These are phyloP conservation scores for Andricus curvator DNA, from an alignment of 2,888 invertebrate genomes.

Conservation along the genomic window DNA sequence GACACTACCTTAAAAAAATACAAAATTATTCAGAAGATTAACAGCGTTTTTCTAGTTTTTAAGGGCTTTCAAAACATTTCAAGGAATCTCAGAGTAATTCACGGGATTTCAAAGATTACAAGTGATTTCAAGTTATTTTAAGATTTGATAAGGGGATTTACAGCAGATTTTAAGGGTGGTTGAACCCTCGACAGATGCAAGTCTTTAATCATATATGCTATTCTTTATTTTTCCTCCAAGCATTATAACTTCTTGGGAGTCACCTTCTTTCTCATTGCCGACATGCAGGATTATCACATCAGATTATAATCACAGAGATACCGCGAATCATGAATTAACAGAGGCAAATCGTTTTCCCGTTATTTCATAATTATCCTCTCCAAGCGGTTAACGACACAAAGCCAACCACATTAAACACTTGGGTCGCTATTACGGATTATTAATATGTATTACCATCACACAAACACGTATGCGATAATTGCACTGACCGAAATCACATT, in stretches of 20 bases:
- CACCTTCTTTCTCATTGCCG: neutral
- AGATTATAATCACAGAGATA: neutral
- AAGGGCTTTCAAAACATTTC: no score
- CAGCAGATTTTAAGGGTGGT: no score
- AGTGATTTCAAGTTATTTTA: no score
- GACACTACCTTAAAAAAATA: no score
- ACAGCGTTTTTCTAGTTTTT: no score
- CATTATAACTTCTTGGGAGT: neutral
- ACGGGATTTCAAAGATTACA: no score
- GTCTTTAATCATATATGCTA: neutral
- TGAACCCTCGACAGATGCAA: neutral
- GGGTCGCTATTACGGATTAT: neutral
- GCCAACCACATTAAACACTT: neutral
- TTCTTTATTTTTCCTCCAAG: neutral
- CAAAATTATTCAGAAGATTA: no score
- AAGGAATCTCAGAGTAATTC: no score
- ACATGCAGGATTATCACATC: neutral
- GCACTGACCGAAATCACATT: neutral
- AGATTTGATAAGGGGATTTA: no score
- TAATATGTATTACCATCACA: neutral
- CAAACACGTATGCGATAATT: neutral
- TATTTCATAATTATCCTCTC: conserved; percentile 14
- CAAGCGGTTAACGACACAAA: conserved; percentile 20
- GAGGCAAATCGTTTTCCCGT: conserved; percentile 22
- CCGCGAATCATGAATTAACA: neutral